phyloP scores from a whole-genome alignment of 2,797 vertebrate genomes.

The Cottoperca gobio region DNA sequence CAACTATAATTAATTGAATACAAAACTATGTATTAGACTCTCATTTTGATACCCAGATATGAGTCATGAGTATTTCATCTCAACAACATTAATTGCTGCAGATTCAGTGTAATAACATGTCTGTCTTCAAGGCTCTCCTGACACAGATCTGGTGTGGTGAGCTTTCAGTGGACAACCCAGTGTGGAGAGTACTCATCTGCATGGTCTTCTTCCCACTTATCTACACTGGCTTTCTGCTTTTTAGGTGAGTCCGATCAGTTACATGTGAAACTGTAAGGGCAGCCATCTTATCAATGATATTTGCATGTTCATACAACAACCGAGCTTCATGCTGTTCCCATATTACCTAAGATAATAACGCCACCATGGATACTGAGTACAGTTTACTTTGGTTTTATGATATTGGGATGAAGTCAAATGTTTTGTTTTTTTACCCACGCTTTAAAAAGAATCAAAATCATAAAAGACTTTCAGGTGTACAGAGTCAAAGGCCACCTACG shows the following conservation, averaged over 20 bases:
- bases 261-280: neutral
- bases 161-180: constrained; percentile 88
- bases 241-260: constrained; percentile 67
- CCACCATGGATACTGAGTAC: too few relatives aligned
- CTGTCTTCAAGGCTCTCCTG: constrained; percentile 87
- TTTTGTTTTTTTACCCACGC: neutral
- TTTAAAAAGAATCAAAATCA: neutral
- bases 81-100: neutral
- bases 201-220: constrained; percentile 91
- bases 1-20: neutral
- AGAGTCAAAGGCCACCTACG: neutral
- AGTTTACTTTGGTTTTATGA: neutral
- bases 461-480: neutral
- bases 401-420: neutral
- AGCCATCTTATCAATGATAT: neutral
- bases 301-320: neutral
- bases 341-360: neutral
- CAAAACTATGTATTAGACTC: neutral
- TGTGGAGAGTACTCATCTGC: constrained; percentile 89
- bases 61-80: neutral
- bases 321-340: neutral
- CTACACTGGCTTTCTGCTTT: constrained; percentile 85
- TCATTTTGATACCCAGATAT: neutral
- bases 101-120: neutral
- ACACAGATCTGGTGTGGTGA: constrained; percentile 98